A percentile compares a stretch with the other conserved stretches of the same genome.
Evolutionary conservation across 1,140 invertebrate species (phyloP).

Genomic region (Plectrocnemia conspersa): DNA sequence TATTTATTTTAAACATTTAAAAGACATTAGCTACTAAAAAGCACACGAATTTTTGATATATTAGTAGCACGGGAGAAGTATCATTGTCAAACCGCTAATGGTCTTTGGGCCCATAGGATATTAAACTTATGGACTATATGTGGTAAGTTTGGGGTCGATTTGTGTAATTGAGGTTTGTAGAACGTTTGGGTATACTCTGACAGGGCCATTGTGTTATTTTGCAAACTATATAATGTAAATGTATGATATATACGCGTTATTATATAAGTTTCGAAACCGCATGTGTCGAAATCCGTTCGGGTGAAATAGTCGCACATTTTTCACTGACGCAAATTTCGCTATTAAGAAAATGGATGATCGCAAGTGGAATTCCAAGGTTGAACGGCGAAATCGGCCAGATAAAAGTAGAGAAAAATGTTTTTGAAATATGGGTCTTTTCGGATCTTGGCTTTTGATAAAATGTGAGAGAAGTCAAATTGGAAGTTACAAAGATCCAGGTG

Average conservation of each 20-base stretch:
- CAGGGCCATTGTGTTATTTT: constrained; percentile 14
- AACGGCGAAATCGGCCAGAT: constrained; percentile 14
- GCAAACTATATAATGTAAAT: no score
- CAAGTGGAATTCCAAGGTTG: constrained; percentile 7
- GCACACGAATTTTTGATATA: no score
- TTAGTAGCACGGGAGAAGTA: no score
- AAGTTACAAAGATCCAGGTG: constrained; percentile 20
- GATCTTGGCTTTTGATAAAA: constrained; percentile 21
- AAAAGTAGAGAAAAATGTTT: constrained; percentile 24
- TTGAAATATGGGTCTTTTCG: constrained; percentile 19
- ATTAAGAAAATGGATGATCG: constrained; percentile 9
- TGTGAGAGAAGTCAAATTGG: constrained; percentile 24
- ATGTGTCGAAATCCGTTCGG: background rate
- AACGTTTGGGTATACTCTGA: constrained; percentile 14
- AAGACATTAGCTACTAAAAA: no score
- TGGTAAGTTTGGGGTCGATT: constrained; percentile 20
- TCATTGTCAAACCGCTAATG: constrained; percentile 7
- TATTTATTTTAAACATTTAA: no score
- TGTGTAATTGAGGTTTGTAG: constrained; percentile 24
- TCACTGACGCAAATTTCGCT: constrained; percentile 9
- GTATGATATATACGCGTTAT: no score
- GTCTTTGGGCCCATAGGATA: background rate
- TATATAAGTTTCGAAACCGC: no score
- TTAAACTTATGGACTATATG: constrained; percentile 22
- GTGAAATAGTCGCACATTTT: background rate